Base-by-base conservation (phyloP, 2,797 vertebrate genomes). In the Hybognathus amarus region DNA sequence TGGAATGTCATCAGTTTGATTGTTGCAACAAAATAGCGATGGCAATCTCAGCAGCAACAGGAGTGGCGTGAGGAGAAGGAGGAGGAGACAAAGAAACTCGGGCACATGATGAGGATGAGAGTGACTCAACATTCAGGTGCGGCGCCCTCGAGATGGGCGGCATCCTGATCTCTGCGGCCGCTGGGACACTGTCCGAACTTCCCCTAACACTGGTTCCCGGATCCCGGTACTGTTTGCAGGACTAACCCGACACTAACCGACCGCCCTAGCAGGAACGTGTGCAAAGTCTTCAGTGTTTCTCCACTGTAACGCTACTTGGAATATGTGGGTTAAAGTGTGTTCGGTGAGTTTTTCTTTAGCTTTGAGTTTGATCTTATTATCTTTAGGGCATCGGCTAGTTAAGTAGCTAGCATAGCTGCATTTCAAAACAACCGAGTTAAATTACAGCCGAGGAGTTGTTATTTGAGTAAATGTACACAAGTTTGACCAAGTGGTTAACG, bases 91-190 rank as follows among this genome's bases (percentile, higher is more conserved):
- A 73, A 74, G 52, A 81, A 77, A 42, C 9, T 66, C 54, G 22
- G 42, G 59, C 69, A 77, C 81, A 85, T 83, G 78, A 82, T 86
- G 68, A 82, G 50, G 54, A 82, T 64, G 69, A 71, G 77, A 86
- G 88, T 79, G 87, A 91, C 87, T 91, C 92, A 89, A 86, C 91
- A 87, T 90, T 84, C 93, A 94, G 93, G 93, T 94, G 93, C 93
- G 93, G 91, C 90, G 91, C 86, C 82, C 84, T 78, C 79, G 82
- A n/a, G 54, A 71, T 54, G 78, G 84, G 71, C 83, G 74, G 79
- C n/a, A 59, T 69, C 63, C 63, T 79, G 74, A 12, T 33, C 85
- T 77, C 22, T 82, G 59, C 79, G 87, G 83, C 66, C 64, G 70
- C 87, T n/a, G 56, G 2, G 79, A 88, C 80, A 87, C 75, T 82